phyloP scores from a whole-genome alignment of 2,113 vertebrate species.

The Hucho hucho region DNA sequence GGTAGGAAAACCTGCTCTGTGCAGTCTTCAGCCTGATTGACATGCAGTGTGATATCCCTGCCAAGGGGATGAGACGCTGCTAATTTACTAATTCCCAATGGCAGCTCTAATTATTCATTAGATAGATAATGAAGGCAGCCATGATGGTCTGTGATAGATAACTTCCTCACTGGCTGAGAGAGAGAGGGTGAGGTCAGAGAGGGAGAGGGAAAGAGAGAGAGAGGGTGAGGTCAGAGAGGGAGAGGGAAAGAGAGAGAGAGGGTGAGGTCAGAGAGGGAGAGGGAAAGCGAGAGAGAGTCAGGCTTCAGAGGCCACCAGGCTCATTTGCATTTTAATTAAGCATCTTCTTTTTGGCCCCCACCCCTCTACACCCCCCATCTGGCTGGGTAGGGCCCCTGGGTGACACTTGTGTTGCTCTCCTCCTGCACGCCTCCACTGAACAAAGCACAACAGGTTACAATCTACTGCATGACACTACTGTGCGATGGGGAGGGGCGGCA shows the following conservation, averaged over 20 bases:
- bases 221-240: neutral
- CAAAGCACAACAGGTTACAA: conserved; percentile 31
- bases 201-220: too few relatives aligned
- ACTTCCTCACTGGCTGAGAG: neutral
- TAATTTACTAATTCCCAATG: conserved; percentile 31
- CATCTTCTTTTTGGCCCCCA: conserved; percentile 47
- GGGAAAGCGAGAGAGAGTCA: conserved; percentile 45
- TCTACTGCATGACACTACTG: neutral
- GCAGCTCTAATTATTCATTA: conserved; percentile 43
- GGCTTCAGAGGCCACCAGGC: conserved; percentile 17
- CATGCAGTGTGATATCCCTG: conserved; percentile 27
- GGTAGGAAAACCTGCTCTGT: conserved; percentile 11
- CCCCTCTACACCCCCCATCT: conserved; percentile 27
- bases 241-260: too few relatives aligned
- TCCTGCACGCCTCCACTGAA: conserved; percentile 41
- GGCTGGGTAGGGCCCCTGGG: conserved; percentile 43
- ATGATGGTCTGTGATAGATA: conserved; percentile 28
- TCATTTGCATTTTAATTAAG: conserved; percentile 76
- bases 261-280: too few relatives aligned
- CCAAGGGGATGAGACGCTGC: conserved; percentile 29
- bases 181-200: too few relatives aligned
- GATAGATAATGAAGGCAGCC: conserved; percentile 27
- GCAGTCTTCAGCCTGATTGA: conserved; percentile 22
- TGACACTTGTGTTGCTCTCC: conserved; percentile 47
- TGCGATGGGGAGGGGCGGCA: neutral